Conservation (phyloP, 2,888 invertebrate genomes). For the Branchinecta sandiegonensis region DNA sequence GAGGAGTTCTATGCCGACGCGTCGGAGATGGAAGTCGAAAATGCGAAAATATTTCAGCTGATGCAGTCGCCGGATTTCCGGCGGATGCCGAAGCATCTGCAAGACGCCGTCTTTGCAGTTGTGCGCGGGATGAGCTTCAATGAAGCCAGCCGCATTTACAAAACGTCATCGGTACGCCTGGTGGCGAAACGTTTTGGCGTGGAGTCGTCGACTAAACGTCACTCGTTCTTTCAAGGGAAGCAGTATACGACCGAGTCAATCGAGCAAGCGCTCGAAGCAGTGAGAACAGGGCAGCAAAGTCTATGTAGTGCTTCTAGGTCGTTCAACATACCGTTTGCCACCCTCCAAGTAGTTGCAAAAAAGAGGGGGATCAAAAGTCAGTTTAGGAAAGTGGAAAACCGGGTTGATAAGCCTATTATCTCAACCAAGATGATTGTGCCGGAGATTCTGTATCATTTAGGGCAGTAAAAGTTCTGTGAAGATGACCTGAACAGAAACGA, state of each 20-base stretch:
- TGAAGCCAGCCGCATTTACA: conserved; percentile 7
- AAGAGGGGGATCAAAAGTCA: conserved; percentile 8
- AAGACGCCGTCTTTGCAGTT: conserved; percentile 8
- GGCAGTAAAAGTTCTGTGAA: too few species aligned
- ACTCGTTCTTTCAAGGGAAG: conserved; percentile 10
- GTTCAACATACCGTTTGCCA: conserved; percentile 10
- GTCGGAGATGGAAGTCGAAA: conserved; percentile 7
- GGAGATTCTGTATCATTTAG: too few species aligned
- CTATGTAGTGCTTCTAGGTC: conserved; percentile 6
- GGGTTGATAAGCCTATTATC: too few species aligned
- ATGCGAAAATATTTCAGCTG: conserved; percentile 8
- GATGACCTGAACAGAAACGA: too few species aligned
- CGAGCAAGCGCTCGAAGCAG: conserved; percentile 9
- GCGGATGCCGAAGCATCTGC: conserved; percentile 13
- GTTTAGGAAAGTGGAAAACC: not conserved
- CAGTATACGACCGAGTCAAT: conserved; percentile 5
- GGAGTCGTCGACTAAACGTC: conserved; percentile 14
- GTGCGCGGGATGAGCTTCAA: conserved; percentile 9
- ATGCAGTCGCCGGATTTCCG: conserved; percentile 14
- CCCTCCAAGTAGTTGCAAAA: conserved; percentile 12
- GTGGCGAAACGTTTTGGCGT: conserved; percentile 14
- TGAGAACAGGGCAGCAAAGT: conserved; percentile 3
- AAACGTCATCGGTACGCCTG: conserved; percentile 13
- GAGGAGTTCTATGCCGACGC: not conserved
- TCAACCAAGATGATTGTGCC: too few species aligned